A percentile compares a stretch with the other conserved stretches of the same genome.
Conservation (phyloP, 2,113 vertebrate species). For the Cheilinus undulatus region DNA sequence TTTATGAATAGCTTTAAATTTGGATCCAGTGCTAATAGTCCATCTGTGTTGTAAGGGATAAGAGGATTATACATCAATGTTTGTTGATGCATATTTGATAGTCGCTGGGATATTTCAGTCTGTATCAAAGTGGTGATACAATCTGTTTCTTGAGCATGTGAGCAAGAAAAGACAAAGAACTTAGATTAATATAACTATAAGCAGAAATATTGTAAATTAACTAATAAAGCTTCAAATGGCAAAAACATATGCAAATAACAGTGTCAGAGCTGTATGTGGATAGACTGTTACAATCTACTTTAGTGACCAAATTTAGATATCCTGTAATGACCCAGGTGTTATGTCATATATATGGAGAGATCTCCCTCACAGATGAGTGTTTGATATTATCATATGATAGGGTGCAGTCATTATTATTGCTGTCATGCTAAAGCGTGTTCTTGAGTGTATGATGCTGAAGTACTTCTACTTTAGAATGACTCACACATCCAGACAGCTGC, state of each 20-base stretch:
- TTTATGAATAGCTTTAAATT: not conserved
- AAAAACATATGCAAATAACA: no score
- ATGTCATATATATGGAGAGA: not conserved
- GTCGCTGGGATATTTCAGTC: no score
- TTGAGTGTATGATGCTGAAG: slow-evolving; percentile 21
- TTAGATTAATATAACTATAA: no score
- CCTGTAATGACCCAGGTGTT: not conserved
- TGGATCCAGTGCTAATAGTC: no score
- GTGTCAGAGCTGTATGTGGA: not conserved
- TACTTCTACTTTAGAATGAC: not conserved
- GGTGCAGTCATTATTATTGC: not conserved
- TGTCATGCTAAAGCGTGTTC: slow-evolving; percentile 10
- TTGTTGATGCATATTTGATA: no score
- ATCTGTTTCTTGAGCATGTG: no score
- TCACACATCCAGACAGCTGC: not conserved
- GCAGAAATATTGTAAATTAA: no score
- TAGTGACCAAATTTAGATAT: not conserved
- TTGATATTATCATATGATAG: not conserved
- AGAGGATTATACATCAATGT: not conserved
- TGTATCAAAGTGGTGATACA: no score
- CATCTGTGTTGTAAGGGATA: no score
- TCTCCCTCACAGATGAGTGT: not conserved
- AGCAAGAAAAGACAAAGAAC: no score
- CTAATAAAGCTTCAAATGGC: not conserved
- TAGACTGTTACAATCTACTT: not conserved